Conservation (phyloP, 2,888 invertebrate genomes). For the Phengaris arion region DNA sequence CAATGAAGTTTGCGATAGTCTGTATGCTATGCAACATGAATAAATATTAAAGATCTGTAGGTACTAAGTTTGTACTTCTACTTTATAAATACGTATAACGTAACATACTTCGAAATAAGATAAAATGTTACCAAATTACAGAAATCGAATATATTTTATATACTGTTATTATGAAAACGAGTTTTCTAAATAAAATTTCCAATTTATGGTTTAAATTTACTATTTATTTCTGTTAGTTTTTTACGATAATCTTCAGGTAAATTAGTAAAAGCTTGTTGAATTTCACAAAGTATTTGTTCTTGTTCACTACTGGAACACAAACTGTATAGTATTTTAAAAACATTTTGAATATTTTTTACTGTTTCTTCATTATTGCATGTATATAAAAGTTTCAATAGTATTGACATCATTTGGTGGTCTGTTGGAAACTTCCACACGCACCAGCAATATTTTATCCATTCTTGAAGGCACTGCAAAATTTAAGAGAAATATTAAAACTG, state of each 20-base stretch:
- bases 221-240: conserved; percentile 21
- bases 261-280: neutral
- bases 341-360: conserved; percentile 48
- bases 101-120: too few species aligned
- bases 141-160: neutral
- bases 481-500: conserved; percentile 14
- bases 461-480: conserved; percentile 58
- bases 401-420: conserved; percentile 55
- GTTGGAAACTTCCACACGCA: conserved; percentile 56
- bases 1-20: conserved; percentile 67
- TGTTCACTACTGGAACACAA: conserved; percentile 53
- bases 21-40: conserved; percentile 42
- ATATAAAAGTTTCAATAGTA: conserved; percentile 61
- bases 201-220: neutral
- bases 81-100: too few species aligned
- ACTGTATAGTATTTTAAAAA: conserved; percentile 54
- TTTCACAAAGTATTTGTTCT: conserved; percentile 41
- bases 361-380: conserved; percentile 49
- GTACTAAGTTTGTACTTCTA: too few species aligned
- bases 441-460: conserved; percentile 67
- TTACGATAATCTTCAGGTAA: conserved; percentile 12
- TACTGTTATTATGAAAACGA: neutral
- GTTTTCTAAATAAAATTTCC: conserved; percentile 3
- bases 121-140: too few species aligned
- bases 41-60: too few species aligned